phyloP scores from a whole-genome alignment of 2,113 vertebrate genomes.

The Gymnobelideus leadbeateri region DNA sequence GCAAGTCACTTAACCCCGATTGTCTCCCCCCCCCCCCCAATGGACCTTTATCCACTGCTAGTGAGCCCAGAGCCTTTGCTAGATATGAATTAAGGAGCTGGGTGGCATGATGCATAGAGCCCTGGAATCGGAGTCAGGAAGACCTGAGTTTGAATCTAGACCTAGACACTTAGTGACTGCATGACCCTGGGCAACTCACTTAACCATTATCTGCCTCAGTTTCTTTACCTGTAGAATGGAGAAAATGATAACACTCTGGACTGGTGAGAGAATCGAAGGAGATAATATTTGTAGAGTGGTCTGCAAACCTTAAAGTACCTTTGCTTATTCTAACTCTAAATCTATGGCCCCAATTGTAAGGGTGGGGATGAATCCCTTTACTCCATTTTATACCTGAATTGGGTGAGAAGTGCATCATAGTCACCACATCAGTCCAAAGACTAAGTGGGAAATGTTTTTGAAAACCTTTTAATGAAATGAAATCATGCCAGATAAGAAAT shows the following conservation, averaged over 20 bases:
- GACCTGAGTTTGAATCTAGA: not conserved
- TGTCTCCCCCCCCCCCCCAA: too few species aligned
- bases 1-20: too few species aligned
- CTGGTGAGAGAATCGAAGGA: not conserved
- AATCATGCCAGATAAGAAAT: not conserved
- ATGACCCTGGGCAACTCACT: not conserved
- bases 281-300: not conserved
- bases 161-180: not conserved
- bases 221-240: not conserved
- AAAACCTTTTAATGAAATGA: not conserved
- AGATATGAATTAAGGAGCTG: too few species aligned
- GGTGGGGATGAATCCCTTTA: not conserved
- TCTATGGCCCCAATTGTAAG: not conserved
- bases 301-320: not conserved
- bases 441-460: not conserved
- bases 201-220: not conserved
- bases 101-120: not conserved
- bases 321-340: not conserved
- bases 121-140: not conserved
- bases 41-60: not conserved
- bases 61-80: not conserved
- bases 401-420: not conserved
- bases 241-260: not conserved
- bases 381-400: not conserved
- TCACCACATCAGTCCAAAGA: not conserved